Percentiles rank a stretch among this genome's conserved stretches.
Conservation (phyloP, 2,797 vertebrate genomes). For the Malurus splendens region DNA sequence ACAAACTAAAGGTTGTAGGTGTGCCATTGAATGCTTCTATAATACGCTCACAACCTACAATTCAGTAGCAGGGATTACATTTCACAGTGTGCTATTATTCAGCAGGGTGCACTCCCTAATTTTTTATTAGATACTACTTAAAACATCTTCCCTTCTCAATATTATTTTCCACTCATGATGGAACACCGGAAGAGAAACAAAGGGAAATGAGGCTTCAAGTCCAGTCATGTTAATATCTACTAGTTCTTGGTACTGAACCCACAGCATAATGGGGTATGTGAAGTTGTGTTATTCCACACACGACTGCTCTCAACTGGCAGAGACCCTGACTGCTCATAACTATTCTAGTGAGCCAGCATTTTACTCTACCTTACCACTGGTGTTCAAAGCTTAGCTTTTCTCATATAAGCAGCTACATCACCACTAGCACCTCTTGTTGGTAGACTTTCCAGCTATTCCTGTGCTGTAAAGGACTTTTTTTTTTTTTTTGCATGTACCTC, state of each 20-base stretch:
- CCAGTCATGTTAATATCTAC: fast-evolving
- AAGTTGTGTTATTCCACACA: background rate
- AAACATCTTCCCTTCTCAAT: background rate
- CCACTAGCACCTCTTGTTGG: background rate
- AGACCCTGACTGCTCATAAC: background rate
- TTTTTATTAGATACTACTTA: background rate
- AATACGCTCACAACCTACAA: background rate
- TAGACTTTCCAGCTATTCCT: background rate
- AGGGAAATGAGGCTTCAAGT: background rate
- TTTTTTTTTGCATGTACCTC: background rate
- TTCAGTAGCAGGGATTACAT: background rate
- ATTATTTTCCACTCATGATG: background rate
- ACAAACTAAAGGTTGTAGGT: background rate
- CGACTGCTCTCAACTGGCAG: background rate
- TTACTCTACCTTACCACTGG: background rate
- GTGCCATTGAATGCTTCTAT: background rate
- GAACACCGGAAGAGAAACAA: background rate
- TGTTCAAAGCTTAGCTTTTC: background rate
- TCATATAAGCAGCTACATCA: background rate
- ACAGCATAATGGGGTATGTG: background rate
- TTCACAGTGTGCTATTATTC: background rate
- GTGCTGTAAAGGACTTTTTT: background rate
- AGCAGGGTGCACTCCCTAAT: background rate
- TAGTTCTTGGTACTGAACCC: background rate
- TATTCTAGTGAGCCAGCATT: background rate